A percentile compares a stretch with the other conserved stretches of the same genome.
phyloP scores from a whole-genome alignment of 2,888 invertebrate genomes.

The Slavum lentiscoides region DNA sequence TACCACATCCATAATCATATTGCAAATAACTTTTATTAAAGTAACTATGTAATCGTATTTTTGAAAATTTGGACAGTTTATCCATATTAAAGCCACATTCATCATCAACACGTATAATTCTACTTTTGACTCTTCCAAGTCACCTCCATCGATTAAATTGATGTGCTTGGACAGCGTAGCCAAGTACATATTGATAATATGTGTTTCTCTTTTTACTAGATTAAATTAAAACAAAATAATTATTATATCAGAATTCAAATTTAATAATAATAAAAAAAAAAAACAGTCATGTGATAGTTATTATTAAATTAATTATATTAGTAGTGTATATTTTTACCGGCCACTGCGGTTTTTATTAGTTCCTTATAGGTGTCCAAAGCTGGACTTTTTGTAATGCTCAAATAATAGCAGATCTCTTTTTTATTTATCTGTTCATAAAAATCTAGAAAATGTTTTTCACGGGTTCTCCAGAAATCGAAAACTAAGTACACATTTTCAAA shows the following conservation, averaged over 20 bases:
- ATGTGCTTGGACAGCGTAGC: slow-evolving; percentile 5
- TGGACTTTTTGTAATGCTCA: slow-evolving; percentile 22
- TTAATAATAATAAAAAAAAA: neutral
- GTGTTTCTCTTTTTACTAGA: slow-evolving; percentile 25
- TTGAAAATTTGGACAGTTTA: slow-evolving; percentile 39
- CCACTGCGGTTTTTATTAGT: neutral
- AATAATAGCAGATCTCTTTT: slow-evolving; percentile 13
- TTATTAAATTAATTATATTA: neutral
- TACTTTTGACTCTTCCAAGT: slow-evolving; percentile 7
- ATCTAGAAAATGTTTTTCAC: slow-evolving; percentile 14
- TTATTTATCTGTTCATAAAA: slow-evolving; percentile 30
- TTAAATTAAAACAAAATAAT: neutral
- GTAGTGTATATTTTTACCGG: neutral
- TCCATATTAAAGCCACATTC: slow-evolving; percentile 31
- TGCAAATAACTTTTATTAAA: slow-evolving; percentile 42
- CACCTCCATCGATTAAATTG: neutral
- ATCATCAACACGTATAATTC: slow-evolving; percentile 11
- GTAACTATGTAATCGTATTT: slow-evolving; percentile 26
- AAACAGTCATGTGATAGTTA: neutral
- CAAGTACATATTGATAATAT: slow-evolving; percentile 30
- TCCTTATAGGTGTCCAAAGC: neutral
- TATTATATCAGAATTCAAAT: neutral
- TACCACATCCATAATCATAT: slow-evolving; percentile 32
- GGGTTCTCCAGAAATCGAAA: slow-evolving; percentile 25
- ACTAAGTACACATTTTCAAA: neutral